phyloP scores from a whole-genome alignment of 1,140 invertebrate genomes.

The Choristoneura fumiferana region DNA sequence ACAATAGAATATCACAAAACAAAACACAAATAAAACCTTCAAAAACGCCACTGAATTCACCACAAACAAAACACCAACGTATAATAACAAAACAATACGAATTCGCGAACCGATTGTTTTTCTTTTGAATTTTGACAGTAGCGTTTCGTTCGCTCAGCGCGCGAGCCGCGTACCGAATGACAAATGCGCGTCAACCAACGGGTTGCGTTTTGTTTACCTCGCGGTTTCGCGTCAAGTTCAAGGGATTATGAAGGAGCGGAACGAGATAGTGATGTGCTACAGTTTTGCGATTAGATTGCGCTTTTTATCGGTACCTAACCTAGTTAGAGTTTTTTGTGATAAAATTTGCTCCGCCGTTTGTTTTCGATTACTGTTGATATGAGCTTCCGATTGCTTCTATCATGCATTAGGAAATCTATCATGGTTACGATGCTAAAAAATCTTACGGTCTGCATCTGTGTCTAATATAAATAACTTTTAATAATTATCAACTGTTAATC shows the following conservation, averaged over 20 bases:
- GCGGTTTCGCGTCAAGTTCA: slow-evolving; percentile 67
- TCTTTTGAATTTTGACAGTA: slow-evolving; percentile 23
- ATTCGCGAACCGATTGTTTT: slow-evolving; percentile 28
- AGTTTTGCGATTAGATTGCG: slow-evolving; percentile 10
- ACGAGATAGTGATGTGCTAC: slow-evolving; percentile 32
- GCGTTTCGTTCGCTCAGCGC: slow-evolving; percentile 32
- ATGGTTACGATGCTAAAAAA: too few species aligned
- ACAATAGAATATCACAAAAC: slow-evolving; percentile 30
- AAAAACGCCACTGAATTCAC: slow-evolving; percentile 22
- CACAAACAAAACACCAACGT: slow-evolving; percentile 13
- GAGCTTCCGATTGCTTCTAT: too few species aligned
- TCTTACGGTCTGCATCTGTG: too few species aligned
- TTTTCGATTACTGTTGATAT: too few species aligned
- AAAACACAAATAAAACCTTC: slow-evolving; percentile 20
- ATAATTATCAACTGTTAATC: too few species aligned
- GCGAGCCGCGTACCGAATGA: slow-evolving; percentile 59
- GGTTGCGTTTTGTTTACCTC: slow-evolving; percentile 68
- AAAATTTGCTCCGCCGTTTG: too few species aligned
- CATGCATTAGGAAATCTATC: too few species aligned
- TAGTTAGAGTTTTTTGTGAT: too few species aligned
- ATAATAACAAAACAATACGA: slow-evolving; percentile 5
- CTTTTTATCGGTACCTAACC: too few species aligned
- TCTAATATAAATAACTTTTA: too few species aligned
- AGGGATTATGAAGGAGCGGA: slow-evolving; percentile 53
- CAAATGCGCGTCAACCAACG: slow-evolving; percentile 73